Evolutionary conservation across 2,113 vertebrate genomes (phyloP).

Genomic region (Brachypodius melanocephalos): DNA sequence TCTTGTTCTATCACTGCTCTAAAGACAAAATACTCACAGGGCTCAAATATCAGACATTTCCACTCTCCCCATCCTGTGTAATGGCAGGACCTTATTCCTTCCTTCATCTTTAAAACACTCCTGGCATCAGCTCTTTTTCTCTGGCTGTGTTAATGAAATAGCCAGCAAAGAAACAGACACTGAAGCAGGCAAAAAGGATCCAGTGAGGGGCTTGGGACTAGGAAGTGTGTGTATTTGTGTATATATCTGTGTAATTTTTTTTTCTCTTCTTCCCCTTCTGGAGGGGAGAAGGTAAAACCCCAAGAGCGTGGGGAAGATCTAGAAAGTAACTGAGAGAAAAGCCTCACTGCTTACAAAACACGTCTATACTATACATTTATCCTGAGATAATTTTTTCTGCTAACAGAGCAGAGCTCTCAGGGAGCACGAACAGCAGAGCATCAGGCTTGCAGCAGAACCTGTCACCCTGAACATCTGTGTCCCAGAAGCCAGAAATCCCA

Average conservation of each 20-base stretch:
- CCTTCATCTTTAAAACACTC: background rate
- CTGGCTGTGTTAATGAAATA: background rate
- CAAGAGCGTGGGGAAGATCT: background rate
- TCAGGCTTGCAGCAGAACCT: background rate
- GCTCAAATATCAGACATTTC: background rate
- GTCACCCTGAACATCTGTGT: background rate
- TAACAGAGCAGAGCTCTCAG: background rate
- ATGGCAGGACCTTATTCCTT: background rate
- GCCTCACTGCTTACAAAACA: background rate
- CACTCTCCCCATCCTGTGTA: rapidly evolving
- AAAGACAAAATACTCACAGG: background rate
- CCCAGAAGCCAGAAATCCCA: slow-evolving; percentile 10
- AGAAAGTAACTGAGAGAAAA: background rate
- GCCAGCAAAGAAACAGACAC: background rate
- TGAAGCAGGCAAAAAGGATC: background rate
- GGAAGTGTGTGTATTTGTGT: background rate
- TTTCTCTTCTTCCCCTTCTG: background rate
- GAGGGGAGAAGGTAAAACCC: background rate
- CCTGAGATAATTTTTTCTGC: background rate
- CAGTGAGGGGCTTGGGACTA: background rate
- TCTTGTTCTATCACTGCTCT: background rate
- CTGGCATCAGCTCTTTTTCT: background rate
- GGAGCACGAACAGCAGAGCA: background rate
- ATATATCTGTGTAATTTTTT: background rate
- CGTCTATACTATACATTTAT: background rate